Conservation (phyloP, 2,888 invertebrate genomes). For the Cerastis rubricosa region DNA sequence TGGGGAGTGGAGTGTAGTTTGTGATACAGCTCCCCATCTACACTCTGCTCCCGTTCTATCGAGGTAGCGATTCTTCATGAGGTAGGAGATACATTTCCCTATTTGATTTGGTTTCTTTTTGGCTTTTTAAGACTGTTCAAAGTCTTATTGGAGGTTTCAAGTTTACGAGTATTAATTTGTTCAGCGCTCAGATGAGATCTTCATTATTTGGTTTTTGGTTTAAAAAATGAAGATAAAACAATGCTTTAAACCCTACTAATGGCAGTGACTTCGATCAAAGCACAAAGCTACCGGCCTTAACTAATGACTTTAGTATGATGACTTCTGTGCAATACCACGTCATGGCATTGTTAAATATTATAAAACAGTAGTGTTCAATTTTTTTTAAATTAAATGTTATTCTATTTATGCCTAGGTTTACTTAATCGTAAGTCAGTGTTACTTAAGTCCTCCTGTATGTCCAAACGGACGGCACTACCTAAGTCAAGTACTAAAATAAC, state of each 20-base stretch:
- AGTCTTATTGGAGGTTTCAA: background rate
- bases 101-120: background rate
- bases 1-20: background rate
- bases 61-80: background rate
- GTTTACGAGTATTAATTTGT: background rate
- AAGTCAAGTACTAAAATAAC: conserved; percentile 17
- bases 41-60: background rate
- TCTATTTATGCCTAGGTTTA: background rate
- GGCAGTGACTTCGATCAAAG: background rate
- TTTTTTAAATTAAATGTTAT: no score
- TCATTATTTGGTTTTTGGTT: background rate
- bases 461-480: background rate
- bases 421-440: background rate
- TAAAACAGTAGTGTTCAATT: no score
- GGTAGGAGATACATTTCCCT: background rate
- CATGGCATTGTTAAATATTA: no score
- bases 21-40: background rate
- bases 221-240: background rate
- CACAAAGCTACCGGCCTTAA: background rate
- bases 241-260: background rate
- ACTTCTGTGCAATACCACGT: background rate
- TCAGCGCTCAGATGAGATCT: no score
- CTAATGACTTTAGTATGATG: background rate
- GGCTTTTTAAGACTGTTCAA: background rate
- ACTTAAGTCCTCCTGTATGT: background rate